A percentile compares a stretch with the other conserved stretches of the same genome.
Evolutionary conservation across 2,888 invertebrate species (phyloP).

Genomic region (Sesia apiformis): DNA sequence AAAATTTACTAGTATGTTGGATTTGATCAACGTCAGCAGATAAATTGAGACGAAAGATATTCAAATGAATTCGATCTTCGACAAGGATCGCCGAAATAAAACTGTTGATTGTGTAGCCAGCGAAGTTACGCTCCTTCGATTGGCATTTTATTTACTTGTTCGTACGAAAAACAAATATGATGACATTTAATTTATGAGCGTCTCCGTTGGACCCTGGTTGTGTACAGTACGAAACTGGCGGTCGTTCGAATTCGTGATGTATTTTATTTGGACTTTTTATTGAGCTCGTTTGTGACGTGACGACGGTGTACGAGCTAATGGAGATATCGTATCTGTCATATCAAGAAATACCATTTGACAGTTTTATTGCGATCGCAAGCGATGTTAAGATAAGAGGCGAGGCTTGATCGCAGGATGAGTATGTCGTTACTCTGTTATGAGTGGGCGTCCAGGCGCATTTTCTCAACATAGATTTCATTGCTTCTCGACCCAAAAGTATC

Average conservation of each 20-base stretch:
- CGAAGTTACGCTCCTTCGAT: constrained; percentile 60
- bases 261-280: constrained; percentile 42
- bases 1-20: constrained; percentile 24
- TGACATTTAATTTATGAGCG: constrained; percentile 65
- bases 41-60: constrained; percentile 42
- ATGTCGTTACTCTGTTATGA: constrained; percentile 17
- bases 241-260: constrained; percentile 40
- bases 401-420: constrained; percentile 24
- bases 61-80: constrained; percentile 41
- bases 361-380: constrained; percentile 57
- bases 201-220: constrained; percentile 33
- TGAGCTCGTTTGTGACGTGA: constrained; percentile 39
- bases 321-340: constrained; percentile 65
- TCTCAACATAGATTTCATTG: background rate
- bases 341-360: constrained; percentile 57
- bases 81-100: constrained; percentile 52
- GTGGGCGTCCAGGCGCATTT: background rate
- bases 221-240: constrained; percentile 26
- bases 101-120: constrained; percentile 63
- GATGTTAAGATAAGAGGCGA: constrained; percentile 45
- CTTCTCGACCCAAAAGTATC: background rate
- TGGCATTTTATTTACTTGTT: constrained; percentile 61
- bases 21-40: constrained; percentile 48
- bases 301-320: constrained; percentile 54
- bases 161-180: constrained; percentile 66